Percentiles rank a stretch among this genome's conserved stretches.
phyloP scores from a whole-genome alignment of 2,797 vertebrate genomes.

The Lacerta viridis region DNA sequence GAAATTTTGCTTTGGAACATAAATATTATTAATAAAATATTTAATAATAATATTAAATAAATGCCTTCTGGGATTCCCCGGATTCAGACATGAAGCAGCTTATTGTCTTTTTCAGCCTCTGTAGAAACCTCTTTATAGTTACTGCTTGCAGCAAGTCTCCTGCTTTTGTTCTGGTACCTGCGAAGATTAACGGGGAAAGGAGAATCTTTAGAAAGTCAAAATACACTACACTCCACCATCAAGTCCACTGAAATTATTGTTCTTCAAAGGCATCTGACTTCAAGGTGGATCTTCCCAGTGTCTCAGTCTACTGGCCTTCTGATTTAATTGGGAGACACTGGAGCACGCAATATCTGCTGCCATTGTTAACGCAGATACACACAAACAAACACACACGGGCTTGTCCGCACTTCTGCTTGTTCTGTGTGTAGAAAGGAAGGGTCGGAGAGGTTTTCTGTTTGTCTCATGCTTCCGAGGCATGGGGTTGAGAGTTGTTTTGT shows the following conservation, averaged over 20 bases:
- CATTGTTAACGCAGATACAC: background rate
- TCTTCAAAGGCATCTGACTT: background rate
- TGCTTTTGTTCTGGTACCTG: constrained; percentile 78
- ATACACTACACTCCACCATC: background rate
- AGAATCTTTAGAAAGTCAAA: background rate
- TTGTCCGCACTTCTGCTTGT: no score
- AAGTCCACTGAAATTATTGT: background rate
- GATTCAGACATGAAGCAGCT: constrained; percentile 60
- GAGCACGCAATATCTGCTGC: background rate
- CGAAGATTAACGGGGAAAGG: constrained; percentile 19
- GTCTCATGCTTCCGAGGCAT: no score
- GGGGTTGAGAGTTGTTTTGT: no score
- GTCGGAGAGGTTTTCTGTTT: no score
- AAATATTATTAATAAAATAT: constrained; percentile 82
- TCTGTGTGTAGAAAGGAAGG: no score
- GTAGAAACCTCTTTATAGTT: constrained; percentile 79
- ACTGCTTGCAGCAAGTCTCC: constrained; percentile 59
- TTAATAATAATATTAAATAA: constrained; percentile 64
- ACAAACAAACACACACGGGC: no score
- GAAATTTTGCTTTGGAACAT: constrained; percentile 64
- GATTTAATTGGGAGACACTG: background rate
- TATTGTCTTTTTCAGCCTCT: constrained; percentile 52
- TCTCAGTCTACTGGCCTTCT: no score
- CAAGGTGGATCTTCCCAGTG: background rate
- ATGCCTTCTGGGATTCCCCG: fast-evolving